phyloP scores from a whole-genome alignment of 2,113 vertebrate genomes.

The Dascyllus trimaculatus region DNA sequence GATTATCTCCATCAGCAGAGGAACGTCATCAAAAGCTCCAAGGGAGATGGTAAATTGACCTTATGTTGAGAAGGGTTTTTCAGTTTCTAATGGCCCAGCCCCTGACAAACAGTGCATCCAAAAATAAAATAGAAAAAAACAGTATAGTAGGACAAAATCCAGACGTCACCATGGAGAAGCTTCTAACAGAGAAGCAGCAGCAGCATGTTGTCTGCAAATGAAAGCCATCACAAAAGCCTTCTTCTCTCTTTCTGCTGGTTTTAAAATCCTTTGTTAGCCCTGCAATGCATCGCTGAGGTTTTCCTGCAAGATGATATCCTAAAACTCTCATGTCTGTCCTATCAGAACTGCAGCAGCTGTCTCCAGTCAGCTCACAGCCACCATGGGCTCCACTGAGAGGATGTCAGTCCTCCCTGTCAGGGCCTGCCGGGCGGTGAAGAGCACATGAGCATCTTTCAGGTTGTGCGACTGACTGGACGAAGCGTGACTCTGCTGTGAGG shows the following conservation, averaged over 20 bases:
- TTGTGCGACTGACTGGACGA: conserved; percentile 61
- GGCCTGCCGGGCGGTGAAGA: conserved; percentile 78
- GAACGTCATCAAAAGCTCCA: too few relatives aligned
- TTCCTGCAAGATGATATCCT: not conserved
- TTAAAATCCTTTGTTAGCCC: not conserved
- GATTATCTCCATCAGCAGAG: too few relatives aligned
- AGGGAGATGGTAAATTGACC: too few relatives aligned
- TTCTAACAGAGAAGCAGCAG: not conserved
- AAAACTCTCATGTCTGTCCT: not conserved
- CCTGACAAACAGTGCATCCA: not conserved
- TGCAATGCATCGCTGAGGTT: not conserved
- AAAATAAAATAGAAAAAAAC: not conserved
- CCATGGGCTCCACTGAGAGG: conserved; percentile 88
- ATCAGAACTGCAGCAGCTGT: rapidly evolving
- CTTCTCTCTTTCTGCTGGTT: not conserved
- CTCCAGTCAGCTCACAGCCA: conserved; percentile 81
- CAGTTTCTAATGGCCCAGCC: not conserved
- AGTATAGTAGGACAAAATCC: not conserved
- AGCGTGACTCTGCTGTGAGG: conserved; percentile 59
- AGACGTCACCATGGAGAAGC: not conserved
- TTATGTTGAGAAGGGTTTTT: too few relatives aligned
- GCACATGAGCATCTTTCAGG: conserved; percentile 74
- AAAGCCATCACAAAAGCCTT: not conserved
- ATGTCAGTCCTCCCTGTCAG: conserved; percentile 88
- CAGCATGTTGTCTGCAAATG: not conserved